Conservation (phyloP, 2,113 vertebrate species). For the Apodemus sylvaticus region DNA sequence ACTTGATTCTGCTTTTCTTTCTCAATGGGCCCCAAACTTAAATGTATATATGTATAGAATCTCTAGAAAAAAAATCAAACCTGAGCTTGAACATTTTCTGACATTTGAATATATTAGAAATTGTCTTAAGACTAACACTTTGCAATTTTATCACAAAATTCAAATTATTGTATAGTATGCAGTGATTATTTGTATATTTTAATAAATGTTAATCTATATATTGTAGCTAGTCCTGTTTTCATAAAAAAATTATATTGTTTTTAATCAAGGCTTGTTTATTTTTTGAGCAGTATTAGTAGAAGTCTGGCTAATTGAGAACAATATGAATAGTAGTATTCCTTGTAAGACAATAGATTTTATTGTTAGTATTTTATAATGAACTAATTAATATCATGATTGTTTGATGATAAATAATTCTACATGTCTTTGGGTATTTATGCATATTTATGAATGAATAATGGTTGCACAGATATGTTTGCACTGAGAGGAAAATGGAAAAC, state of each 20-base stretch:
- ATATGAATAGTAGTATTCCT: not conserved
- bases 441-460: conserved; percentile 70
- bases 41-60: not conserved
- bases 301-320: not conserved
- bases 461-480: conserved; percentile 42
- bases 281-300: not conserved
- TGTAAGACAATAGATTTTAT: conserved; percentile 4
- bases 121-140: not conserved
- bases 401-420: conserved; percentile 25
- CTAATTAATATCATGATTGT: conserved; percentile 18
- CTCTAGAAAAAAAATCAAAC: not conserved
- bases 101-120: not conserved
- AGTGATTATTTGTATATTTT: not conserved
- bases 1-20: not conserved
- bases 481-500: conserved; percentile 58
- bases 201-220: not conserved
- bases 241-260: not conserved
- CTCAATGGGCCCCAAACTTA: not conserved
- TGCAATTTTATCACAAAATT: not conserved
- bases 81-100: not conserved
- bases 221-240: not conserved
- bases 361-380: conserved; percentile 9
- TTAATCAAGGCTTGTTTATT: not conserved
- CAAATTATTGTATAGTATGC: not conserved
- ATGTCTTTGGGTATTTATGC: conserved; percentile 33